These are phyloP conservation scores for Gymnorhina tibicen DNA, from an alignment of 2,113 vertebrate species.

Conservation along the genomic window DNA sequence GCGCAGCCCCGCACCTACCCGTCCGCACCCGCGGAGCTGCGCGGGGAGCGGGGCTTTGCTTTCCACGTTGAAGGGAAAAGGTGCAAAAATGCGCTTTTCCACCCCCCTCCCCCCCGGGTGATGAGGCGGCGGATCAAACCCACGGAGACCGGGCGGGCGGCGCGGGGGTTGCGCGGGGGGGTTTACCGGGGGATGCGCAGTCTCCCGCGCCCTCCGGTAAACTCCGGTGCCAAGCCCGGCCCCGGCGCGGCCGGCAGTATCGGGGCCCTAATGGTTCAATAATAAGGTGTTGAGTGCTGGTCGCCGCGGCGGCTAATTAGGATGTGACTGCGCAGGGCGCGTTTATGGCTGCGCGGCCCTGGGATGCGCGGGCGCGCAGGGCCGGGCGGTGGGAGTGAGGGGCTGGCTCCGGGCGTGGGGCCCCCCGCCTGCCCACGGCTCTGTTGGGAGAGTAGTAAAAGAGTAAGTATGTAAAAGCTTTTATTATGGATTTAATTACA, in stretches of 20 bases:
- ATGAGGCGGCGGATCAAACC: neutral
- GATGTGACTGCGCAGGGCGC: conserved; percentile 20
- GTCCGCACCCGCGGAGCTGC: neutral
- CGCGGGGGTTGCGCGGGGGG: neutral
- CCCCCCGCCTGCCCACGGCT: neutral
- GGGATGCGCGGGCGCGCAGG: neutral
- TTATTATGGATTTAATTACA: conserved; percentile 15
- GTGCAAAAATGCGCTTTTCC: neutral
- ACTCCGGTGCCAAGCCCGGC: neutral
- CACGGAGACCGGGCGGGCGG: neutral
- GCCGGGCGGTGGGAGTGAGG: neutral
- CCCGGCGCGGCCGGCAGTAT: neutral
- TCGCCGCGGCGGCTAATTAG: conserved; percentile 59
- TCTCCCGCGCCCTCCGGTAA: neutral
- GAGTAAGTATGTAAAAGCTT: conserved; percentile 24
- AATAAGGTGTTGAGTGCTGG: conserved; percentile 70
- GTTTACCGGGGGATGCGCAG: neutral
- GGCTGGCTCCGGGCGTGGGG: neutral
- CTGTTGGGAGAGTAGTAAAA: neutral
- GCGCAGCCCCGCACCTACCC: neutral
- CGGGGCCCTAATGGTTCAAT: conserved; percentile 62
- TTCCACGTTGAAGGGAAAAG: neutral
- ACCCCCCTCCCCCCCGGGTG: too few relatives aligned
- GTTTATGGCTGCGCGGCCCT: neutral
- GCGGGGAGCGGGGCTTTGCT: neutral